These are phyloP conservation scores for Hetaerina americana DNA, from an alignment of 1,140 invertebrate species.

Conservation along the genomic window DNA sequence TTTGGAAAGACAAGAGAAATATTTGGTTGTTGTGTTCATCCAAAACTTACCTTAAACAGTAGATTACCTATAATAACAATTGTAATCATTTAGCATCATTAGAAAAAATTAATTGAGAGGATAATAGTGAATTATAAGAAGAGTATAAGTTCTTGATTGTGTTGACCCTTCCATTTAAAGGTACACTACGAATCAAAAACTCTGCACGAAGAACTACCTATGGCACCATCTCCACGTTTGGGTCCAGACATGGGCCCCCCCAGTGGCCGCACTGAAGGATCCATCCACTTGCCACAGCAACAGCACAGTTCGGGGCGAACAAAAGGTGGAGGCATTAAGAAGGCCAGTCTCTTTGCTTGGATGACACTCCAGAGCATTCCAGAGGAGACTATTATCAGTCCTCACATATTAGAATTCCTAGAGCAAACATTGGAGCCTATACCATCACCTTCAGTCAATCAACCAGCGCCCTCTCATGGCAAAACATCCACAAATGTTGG, in stretches of 20 bases:
- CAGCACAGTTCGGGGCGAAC: slow-evolving; percentile 10
- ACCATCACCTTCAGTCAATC: slow-evolving; percentile 35
- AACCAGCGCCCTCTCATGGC: neutral
- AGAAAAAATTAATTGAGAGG: too few relatives aligned
- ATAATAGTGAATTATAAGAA: too few relatives aligned
- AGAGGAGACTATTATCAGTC: slow-evolving; percentile 89
- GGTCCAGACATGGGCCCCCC: slow-evolving; percentile 23
- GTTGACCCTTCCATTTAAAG: too few relatives aligned
- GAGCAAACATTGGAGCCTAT: slow-evolving; percentile 92
- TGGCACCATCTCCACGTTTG: slow-evolving; percentile 23
- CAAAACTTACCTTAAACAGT: too few relatives aligned
- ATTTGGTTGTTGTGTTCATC: too few relatives aligned
- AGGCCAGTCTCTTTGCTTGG: slow-evolving; percentile 89
- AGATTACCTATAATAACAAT: too few relatives aligned
- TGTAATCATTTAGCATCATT: too few relatives aligned
- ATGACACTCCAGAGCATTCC: slow-evolving; percentile 90
- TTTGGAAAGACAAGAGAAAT: too few relatives aligned
- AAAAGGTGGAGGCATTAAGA: slow-evolving; percentile 51
- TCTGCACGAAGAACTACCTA: slow-evolving; percentile 41
- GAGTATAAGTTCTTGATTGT: too few relatives aligned
- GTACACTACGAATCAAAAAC: slow-evolving; percentile 80
- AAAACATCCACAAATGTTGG: neutral
- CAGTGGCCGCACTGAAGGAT: neutral
- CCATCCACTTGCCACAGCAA: neutral
- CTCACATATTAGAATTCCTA: slow-evolving; percentile 85